These are phyloP conservation scores for Procambarus clarkii DNA, from an alignment of 1,140 invertebrate genomes.

Conservation along the genomic window DNA sequence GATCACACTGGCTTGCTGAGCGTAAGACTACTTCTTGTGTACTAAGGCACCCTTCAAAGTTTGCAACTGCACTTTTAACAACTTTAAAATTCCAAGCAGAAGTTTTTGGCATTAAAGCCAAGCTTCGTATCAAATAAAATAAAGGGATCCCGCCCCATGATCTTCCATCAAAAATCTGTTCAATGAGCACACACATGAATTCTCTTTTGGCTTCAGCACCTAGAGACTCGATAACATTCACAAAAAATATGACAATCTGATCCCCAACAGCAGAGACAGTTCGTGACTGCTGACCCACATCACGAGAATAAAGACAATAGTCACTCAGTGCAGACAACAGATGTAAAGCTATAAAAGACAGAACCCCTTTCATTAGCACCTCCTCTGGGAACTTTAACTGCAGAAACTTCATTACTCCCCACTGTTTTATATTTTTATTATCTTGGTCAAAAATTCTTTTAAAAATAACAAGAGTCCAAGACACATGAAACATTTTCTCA, in stretches of 20 bases:
- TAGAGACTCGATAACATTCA: not conserved
- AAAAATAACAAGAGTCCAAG: slow-evolving; percentile 58
- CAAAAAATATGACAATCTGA: slow-evolving; percentile 25
- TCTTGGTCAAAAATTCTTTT: slow-evolving; percentile 67
- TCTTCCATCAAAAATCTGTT: slow-evolving; percentile 40
- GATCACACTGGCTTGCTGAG: slow-evolving; percentile 59
- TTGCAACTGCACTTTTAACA: slow-evolving; percentile 35
- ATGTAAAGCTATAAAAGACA: slow-evolving; percentile 40
- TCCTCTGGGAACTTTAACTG: slow-evolving; percentile 27
- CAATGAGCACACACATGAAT: slow-evolving; percentile 19
- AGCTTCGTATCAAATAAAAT: slow-evolving; percentile 32
- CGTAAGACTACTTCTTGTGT: slow-evolving; percentile 52
- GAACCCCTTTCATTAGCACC: slow-evolving; percentile 10
- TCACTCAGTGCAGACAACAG: slow-evolving; percentile 54
- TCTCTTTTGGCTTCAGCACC: not conserved
- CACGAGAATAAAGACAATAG: slow-evolving; percentile 54
- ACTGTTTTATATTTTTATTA: slow-evolving; percentile 47
- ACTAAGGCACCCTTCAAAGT: slow-evolving; percentile 48
- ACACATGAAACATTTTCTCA: slow-evolving; percentile 5
- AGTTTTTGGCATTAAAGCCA: slow-evolving; percentile 21
- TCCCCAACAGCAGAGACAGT: slow-evolving; percentile 15
- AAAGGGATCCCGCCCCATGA: slow-evolving; percentile 56
- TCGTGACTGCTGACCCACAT: not conserved
- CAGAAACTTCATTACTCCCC: slow-evolving; percentile 53
- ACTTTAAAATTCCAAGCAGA: slow-evolving; percentile 35